These are phyloP conservation scores for Ormia ochracea DNA, from an alignment of 2,888 invertebrate species.

Conservation along the genomic window DNA sequence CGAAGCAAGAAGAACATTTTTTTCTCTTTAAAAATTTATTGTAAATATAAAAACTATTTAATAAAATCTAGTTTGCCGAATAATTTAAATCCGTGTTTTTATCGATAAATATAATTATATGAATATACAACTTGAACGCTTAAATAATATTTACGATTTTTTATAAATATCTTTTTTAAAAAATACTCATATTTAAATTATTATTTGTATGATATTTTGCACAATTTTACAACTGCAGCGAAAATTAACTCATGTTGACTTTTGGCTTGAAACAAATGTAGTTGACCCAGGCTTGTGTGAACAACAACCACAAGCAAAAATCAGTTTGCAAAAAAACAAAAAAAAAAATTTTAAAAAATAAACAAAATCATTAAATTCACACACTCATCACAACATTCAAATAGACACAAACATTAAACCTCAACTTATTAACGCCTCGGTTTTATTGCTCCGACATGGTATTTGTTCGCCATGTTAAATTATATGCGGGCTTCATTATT, in stretches of 20 bases:
- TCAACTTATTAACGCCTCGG: constrained; percentile 19
- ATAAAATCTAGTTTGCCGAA: too few relatives aligned
- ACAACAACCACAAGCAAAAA: constrained; percentile 16
- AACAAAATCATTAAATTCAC: constrained; percentile 30
- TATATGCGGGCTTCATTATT: constrained; percentile 12
- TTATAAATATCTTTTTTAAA: too few relatives aligned
- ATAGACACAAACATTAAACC: constrained; percentile 13
- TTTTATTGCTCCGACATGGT: neutral
- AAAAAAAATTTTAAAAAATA: too few relatives aligned
- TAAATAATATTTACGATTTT: too few relatives aligned
- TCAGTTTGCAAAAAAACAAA: constrained; percentile 1
- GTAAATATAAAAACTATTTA: too few relatives aligned
- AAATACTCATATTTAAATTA: neutral
- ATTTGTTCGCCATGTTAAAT: neutral
- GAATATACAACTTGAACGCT: too few relatives aligned
- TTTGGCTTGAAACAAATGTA: constrained; percentile 26
- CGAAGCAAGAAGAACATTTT: too few relatives aligned
- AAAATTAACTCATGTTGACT: constrained; percentile 15
- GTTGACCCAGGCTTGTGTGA: constrained; percentile 56
- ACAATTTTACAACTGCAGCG: neutral
- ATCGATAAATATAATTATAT: too few relatives aligned
- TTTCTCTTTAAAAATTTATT: too few relatives aligned
- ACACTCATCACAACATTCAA: constrained; percentile 15
- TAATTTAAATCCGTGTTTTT: too few relatives aligned
- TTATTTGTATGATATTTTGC: neutral